phyloP scores from a whole-genome alignment of 2,797 vertebrate species.

The Falco biarmicus region DNA sequence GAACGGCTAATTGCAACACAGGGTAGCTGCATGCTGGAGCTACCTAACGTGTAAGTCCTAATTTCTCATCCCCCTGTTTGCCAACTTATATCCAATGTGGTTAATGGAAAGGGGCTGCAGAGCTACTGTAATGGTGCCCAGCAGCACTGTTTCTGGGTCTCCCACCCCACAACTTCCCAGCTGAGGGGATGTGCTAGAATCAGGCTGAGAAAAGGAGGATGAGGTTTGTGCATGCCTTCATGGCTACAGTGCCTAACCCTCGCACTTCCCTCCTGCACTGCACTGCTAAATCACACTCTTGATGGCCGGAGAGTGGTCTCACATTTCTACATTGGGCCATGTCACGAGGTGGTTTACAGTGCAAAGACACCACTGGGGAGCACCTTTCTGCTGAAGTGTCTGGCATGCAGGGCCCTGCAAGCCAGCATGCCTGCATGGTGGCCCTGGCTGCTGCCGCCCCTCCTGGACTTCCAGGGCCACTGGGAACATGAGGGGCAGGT shows the following conservation, averaged over 20 bases:
- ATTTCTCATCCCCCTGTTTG: background rate
- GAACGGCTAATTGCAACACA: background rate
- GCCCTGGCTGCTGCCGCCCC: background rate
- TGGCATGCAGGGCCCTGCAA: background rate
- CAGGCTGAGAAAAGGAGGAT: background rate
- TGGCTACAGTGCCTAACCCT: background rate
- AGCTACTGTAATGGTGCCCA: background rate
- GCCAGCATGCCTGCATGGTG: rapidly evolving
- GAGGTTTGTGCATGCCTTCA: rapidly evolving
- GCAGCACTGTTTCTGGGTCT: background rate
- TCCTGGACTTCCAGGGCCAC: background rate
- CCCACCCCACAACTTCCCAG: background rate
- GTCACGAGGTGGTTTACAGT: rapidly evolving
- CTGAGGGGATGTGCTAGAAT: background rate
- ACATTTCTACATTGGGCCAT: rapidly evolving
- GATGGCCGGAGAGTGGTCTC: background rate
- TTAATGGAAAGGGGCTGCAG: background rate
- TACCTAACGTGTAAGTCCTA: background rate
- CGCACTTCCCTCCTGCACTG: rapidly evolving
- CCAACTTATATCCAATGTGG: background rate
- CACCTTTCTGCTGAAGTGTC: background rate
- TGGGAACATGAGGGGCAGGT: background rate
- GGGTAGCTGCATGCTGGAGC: background rate
- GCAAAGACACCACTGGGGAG: background rate
- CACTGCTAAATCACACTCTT: rapidly evolving